phyloP scores from a whole-genome alignment of 1,140 invertebrate species.

The Drosophila mayri region DNA sequence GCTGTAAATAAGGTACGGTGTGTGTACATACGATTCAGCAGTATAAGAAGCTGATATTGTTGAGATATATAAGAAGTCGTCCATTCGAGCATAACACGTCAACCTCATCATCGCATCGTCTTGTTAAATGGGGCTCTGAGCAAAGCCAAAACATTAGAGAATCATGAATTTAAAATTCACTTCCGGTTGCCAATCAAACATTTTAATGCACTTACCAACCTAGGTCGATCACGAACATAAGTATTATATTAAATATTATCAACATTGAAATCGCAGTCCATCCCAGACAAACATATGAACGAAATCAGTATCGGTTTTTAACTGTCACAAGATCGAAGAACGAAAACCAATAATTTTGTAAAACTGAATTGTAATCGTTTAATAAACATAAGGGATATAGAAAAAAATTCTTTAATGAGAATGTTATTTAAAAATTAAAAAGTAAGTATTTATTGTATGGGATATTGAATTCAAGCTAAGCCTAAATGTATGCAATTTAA shows the following conservation, averaged over 20 bases:
- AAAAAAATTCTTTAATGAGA: background rate
- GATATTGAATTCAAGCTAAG: too few species aligned
- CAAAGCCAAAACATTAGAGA: conserved; percentile 49
- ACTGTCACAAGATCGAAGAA: conserved; percentile 15
- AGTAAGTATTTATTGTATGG: background rate
- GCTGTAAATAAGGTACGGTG: conserved; percentile 26
- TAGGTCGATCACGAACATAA: conserved; percentile 25
- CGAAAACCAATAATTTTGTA: conserved; percentile 33
- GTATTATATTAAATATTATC: conserved; percentile 45
- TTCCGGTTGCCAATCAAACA: conserved; percentile 59
- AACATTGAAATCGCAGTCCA: conserved; percentile 51
- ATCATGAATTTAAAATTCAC: conserved; percentile 61
- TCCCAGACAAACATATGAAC: conserved; percentile 38
- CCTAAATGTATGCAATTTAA: conserved; percentile 17
- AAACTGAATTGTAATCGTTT: conserved; percentile 54
- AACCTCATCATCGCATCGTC: conserved; percentile 55
- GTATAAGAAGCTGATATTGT: conserved; percentile 27
- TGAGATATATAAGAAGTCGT: conserved; percentile 53
- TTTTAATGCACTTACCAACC: conserved; percentile 31
- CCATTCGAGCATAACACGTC: conserved; percentile 47
- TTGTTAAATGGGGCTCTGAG: conserved; percentile 50
- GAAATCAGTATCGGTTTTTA: conserved; percentile 33
- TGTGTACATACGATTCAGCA: conserved; percentile 38
- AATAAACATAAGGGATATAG: conserved; percentile 51
- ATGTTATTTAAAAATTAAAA: background rate